These are phyloP conservation scores for Dioctria rufipes DNA, from an alignment of 2,888 invertebrate species.

Conservation along the genomic window DNA sequence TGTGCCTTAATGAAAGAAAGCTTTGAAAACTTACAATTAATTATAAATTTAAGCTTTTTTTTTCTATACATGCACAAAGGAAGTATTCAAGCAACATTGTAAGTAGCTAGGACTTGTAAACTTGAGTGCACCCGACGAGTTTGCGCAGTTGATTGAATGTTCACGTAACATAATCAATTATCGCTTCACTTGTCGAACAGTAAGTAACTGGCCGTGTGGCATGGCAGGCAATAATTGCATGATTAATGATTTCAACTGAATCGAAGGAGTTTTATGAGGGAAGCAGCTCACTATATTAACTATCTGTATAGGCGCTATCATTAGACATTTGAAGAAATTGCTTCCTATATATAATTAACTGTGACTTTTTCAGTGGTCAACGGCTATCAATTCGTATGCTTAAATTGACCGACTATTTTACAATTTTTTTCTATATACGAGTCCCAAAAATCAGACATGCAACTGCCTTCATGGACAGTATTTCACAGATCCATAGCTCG, in stretches of 20 bases:
- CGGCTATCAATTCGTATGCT: conserved; percentile 1
- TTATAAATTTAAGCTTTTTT: too few relatives aligned
- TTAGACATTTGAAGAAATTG: conserved; percentile 5
- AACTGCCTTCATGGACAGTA: conserved; percentile 4
- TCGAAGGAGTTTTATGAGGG: conserved; percentile 8
- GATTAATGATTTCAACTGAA: conserved; percentile 24
- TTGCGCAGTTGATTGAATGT: too few relatives aligned
- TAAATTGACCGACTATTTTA: background rate
- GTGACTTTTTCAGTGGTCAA: conserved; percentile 30
- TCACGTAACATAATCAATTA: too few relatives aligned
- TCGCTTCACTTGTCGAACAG: too few relatives aligned
- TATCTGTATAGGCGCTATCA: background rate
- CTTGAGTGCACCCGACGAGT: too few relatives aligned
- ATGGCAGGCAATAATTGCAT: conserved; percentile 20
- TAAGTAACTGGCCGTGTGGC: background rate
- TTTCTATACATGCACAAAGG: too few relatives aligned
- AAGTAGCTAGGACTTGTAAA: too few relatives aligned
- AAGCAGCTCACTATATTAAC: background rate
- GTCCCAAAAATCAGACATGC: background rate
- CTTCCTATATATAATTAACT: conserved; percentile 27
- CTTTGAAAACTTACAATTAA: too few relatives aligned
- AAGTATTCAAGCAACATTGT: too few relatives aligned
- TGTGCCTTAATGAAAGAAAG: too few relatives aligned
- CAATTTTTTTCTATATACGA: background rate
- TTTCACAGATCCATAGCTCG: conserved; percentile 3